These are phyloP conservation scores for Meliscaeva auricollis DNA, from an alignment of 2,888 invertebrate species.

Conservation along the genomic window DNA sequence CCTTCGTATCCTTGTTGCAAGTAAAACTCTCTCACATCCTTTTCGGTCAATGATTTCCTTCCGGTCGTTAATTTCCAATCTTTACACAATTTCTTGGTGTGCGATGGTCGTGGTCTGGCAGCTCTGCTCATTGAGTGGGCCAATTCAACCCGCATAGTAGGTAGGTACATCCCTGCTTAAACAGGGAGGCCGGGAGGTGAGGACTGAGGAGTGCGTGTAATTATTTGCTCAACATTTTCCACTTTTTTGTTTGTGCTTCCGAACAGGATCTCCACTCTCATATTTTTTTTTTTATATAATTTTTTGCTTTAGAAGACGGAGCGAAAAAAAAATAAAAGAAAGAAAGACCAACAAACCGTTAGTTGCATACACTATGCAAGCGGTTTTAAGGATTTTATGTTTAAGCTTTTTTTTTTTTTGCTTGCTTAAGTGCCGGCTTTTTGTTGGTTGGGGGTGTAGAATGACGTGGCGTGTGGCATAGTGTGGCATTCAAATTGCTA, in stretches of 20 bases:
- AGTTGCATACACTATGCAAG: conserved; percentile 67
- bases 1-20: conserved; percentile 14
- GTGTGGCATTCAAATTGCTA: conserved; percentile 3
- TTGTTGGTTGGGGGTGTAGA: neutral
- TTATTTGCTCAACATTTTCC: conserved; percentile 70
- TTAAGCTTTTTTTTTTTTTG: conserved; percentile 27
- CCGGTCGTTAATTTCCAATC: conserved; percentile 74
- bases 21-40: conserved; percentile 49
- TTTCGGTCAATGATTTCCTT: conserved; percentile 72
- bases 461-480: neutral
- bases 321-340: neutral
- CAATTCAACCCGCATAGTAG: conserved; percentile 11
- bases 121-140: conserved; percentile 26
- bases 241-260: conserved; percentile 31
- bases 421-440: neutral
- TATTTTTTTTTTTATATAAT: conserved; percentile 1
- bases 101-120: conserved; percentile 44
- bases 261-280: conserved; percentile 10
- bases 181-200: no score
- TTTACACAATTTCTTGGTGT: conserved; percentile 62
- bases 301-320: neutral
- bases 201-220: conserved; percentile 68
- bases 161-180: no score
- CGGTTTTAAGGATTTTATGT: conserved; percentile 60
- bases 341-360: conserved; percentile 56